Evolutionary conservation across 2,888 invertebrate genomes (phyloP).

Genomic region (Criorhina ranunculi): DNA sequence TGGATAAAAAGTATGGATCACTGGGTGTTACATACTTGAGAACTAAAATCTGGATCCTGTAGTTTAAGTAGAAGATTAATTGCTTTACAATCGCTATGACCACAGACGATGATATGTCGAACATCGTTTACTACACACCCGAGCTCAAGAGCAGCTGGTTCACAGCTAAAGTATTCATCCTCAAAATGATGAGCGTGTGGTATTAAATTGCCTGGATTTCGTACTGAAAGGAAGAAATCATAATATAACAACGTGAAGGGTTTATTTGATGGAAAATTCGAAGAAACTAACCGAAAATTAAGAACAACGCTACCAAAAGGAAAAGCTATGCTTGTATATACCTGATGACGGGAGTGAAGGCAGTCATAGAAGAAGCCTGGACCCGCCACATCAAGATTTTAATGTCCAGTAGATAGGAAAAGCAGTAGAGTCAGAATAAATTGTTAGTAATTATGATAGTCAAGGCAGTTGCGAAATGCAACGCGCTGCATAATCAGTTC

Average conservation of each 20-base stretch:
- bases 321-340: no score
- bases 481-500: no score
- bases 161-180: constrained; percentile 95
- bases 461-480: no score
- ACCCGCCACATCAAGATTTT: no score
- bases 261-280: background rate
- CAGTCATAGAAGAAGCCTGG: no score
- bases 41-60: constrained; percentile 91
- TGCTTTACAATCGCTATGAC: constrained; percentile 99
- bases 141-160: constrained; percentile 97
- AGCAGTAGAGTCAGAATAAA: no score
- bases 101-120: constrained; percentile 96
- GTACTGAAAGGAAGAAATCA: constrained; percentile 87
- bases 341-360: no score
- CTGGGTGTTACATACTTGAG: constrained; percentile 84
- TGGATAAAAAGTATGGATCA: background rate
- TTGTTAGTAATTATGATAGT: no score
- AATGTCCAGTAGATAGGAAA: no score
- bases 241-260: background rate
- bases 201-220: constrained; percentile 98
- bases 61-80: constrained; percentile 96
- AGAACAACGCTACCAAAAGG: no score
- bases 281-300: no score
- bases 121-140: constrained; percentile 97
- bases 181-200: constrained; percentile 95